Base-by-base conservation (phyloP, 2,888 invertebrate genomes). In the Limulus polyphemus region DNA sequence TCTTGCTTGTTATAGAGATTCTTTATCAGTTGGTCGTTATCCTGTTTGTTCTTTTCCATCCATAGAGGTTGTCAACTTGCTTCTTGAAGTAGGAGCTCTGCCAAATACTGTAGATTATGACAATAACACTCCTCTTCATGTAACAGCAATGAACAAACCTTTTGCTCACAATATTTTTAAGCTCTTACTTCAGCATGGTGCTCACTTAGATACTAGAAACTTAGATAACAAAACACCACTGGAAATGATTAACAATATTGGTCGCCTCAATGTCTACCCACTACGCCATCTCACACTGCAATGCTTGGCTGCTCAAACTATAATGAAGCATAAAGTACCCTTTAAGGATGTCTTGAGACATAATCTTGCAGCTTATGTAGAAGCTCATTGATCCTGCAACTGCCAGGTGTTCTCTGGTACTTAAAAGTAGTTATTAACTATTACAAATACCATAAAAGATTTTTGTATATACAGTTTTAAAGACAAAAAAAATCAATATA, bases 61-160 rank as follows among this genome's bases (percentile, higher is more conserved):
- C 12, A 77, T 82, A 11, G 80, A 84, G 70, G 80, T 87, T 68
- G 86, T 88, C 10, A 82, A 83, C 71, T 83, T 88, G 62, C 79
- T 93, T 73, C 78, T 91, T 67, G 83, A 84, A 69, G 88, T 89
- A 46, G 94, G 93, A 12, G 90, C 91, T 0, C 82, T 86, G 77
- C 85, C 88, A 0, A 86, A 86, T 76, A 85, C 85, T 0, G 77
- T 82, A 2, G 94, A 95, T 77, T 83, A 84, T 59, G 84, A 84
- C 62, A 90, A 89, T 17, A 91, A 92, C 78, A 91, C 91, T 17
- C 87, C 93, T 12, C 81, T 95, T 58, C 94, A 94, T 75, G 80
- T 92, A 64, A 86, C 87, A 0, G 89, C 88, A 65, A 72, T 72
- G 55, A 83, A 85, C 76, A 83, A 85, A 62, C 86, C 86, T 0